These are phyloP conservation scores for Macroramphosus scolopax DNA, from an alignment of 2,797 vertebrate species.

Conservation along the genomic window DNA sequence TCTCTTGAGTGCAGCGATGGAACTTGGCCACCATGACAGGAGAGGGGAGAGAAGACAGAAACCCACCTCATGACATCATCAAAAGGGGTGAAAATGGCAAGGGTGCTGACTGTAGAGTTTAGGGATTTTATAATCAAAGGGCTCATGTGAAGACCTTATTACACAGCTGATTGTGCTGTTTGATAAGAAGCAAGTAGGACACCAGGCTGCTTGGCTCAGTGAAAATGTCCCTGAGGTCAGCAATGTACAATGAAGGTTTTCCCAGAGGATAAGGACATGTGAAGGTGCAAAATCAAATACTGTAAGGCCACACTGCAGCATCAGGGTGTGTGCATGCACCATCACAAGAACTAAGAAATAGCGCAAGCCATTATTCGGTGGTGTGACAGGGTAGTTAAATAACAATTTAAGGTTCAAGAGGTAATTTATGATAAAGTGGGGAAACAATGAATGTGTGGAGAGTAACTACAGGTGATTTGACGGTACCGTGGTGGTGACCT, in stretches of 20 bases:
- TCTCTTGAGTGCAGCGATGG: constrained; percentile 68
- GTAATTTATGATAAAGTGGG: constrained; percentile 38
- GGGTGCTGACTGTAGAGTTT: constrained; percentile 43
- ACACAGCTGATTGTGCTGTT: constrained; percentile 56
- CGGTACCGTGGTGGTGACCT: constrained; percentile 40
- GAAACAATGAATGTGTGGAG: constrained; percentile 33
- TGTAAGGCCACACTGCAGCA: constrained; percentile 36
- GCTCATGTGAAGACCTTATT: constrained; percentile 47
- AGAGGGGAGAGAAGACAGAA: constrained; percentile 11
- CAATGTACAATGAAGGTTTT: constrained; percentile 47
- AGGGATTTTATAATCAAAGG: constrained; percentile 56
- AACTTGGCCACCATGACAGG: constrained; percentile 59
- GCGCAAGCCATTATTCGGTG: constrained; percentile 38
- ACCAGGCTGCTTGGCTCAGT: constrained; percentile 51
- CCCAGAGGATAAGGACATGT: constrained; percentile 38
- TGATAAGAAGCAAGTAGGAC: constrained; percentile 54
- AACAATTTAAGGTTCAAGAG: constrained; percentile 47
- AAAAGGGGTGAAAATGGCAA: constrained; percentile 36
- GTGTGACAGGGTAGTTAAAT: constrained; percentile 34
- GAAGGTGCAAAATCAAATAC: constrained; percentile 46
- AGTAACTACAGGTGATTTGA: constrained; percentile 31
- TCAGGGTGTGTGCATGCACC: constrained; percentile 21
- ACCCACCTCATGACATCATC: constrained; percentile 57
- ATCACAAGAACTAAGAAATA: constrained; percentile 38
- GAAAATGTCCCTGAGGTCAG: constrained; percentile 64